Evolutionary conservation across 1,140 invertebrate species (phyloP).

Genomic region (Drosophila seguyi): DNA sequence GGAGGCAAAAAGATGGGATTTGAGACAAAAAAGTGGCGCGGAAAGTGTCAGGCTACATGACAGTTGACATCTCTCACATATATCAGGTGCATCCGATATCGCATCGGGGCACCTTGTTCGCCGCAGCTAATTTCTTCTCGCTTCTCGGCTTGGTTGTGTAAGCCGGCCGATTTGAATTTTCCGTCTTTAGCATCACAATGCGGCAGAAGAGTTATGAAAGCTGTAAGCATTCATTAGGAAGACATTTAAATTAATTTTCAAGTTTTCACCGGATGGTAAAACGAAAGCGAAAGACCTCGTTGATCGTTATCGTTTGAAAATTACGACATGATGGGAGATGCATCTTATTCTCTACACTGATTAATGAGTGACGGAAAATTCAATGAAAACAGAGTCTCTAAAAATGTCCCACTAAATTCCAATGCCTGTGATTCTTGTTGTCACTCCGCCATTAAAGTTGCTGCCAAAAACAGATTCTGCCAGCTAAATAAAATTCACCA

Average conservation of each 20-base stretch:
- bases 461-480: conserved; percentile 38
- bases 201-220: conserved; percentile 51
- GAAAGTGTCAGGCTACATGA: conserved; percentile 47
- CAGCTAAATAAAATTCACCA: conserved; percentile 29
- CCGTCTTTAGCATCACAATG: conserved; percentile 53
- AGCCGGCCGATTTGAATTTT: conserved; percentile 35
- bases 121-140: conserved; percentile 52
- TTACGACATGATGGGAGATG: background rate
- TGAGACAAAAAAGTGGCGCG: conserved; percentile 13
- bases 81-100: conserved; percentile 16
- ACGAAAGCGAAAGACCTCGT: conserved; percentile 17
- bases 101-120: conserved; percentile 15
- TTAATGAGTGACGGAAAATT: background rate
- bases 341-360: background rate
- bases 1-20: conserved; percentile 2
- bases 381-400: background rate
- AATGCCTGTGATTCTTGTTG: conserved; percentile 9
- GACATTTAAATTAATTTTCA: conserved; percentile 78
- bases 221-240: conserved; percentile 69
- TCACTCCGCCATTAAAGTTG: conserved; percentile 9
- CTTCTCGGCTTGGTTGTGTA: conserved; percentile 39
- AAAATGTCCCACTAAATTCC: conserved; percentile 17
- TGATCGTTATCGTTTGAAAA: background rate
- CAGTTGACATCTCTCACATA: conserved; percentile 48
- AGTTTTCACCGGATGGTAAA: background rate